Evolutionary conservation across 2,797 vertebrate species (phyloP).

Genomic region (Argyrosomus regius): DNA sequence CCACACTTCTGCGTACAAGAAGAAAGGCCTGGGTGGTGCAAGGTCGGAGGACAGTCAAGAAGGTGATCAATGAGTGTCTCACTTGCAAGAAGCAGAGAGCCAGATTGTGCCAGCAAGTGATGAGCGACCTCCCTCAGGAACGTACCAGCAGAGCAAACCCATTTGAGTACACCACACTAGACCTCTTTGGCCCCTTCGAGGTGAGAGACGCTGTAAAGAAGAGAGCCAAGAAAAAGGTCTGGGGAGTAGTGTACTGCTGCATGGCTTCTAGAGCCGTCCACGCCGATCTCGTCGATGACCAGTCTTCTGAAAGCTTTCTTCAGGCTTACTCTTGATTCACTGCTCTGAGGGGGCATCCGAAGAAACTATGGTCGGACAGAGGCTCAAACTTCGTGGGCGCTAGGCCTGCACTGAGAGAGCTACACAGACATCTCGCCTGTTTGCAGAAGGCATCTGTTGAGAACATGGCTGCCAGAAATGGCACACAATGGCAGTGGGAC

Average conservation of each 20-base stretch:
- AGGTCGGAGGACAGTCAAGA: constrained; percentile 33
- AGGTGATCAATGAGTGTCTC: constrained; percentile 19
- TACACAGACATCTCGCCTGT: background rate
- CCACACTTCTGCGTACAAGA: constrained; percentile 14
- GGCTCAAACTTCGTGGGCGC: constrained; percentile 25
- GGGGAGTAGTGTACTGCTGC: constrained; percentile 31
- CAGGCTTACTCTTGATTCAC: constrained; percentile 1
- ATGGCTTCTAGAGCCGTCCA: constrained; percentile 40
- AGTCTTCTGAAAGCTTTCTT: constrained; percentile 38
- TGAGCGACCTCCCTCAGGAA: constrained; percentile 24
- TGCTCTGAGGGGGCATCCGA: constrained; percentile 28
- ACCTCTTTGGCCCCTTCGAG: constrained; percentile 40
- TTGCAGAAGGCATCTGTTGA: constrained; percentile 16
- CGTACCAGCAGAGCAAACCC: constrained; percentile 13
- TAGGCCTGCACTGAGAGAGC: background rate
- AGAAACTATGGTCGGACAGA: constrained; percentile 14
- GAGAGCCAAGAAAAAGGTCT: constrained; percentile 12
- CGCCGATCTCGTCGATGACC: constrained; percentile 9
- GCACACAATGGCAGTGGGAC: background rate
- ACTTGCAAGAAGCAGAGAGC: constrained; percentile 24
- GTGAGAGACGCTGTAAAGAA: constrained; percentile 24
- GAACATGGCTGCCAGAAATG: constrained; percentile 2
- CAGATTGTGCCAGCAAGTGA: constrained; percentile 20
- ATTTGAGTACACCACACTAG: constrained; percentile 27
- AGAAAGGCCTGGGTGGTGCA: constrained; percentile 34